phyloP scores from a whole-genome alignment of 2,113 vertebrate genomes.

The Hippoglossus stenolepis region DNA sequence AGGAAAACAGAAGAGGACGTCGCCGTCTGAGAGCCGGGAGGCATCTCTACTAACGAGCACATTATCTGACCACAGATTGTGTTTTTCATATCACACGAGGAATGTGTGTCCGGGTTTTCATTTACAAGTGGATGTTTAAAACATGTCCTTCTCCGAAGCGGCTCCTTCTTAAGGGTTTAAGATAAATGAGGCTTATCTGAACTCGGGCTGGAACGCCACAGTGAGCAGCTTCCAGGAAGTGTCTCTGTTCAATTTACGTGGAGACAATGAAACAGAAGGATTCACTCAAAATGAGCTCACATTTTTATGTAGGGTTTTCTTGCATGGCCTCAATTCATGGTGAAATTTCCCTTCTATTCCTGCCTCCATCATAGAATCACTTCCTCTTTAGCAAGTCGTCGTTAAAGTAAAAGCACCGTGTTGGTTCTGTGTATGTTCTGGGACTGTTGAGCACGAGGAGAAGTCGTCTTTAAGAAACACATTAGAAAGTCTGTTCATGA shows the following conservation, averaged over 20 bases:
- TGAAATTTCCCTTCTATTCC: background rate
- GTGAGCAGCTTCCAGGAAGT: slow-evolving; percentile 21
- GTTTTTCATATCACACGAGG: background rate
- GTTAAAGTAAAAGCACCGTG: too few relatives aligned
- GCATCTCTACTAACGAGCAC: background rate
- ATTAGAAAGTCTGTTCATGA: background rate
- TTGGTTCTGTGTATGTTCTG: too few relatives aligned
- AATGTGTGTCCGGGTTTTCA: background rate
- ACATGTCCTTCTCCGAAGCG: slow-evolving; percentile 13
- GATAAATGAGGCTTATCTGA: slow-evolving; percentile 24
- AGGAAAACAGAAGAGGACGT: too few relatives aligned
- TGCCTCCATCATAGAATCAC: background rate
- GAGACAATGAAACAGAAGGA: background rate
- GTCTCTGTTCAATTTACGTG: too few relatives aligned
- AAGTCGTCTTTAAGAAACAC: too few relatives aligned
- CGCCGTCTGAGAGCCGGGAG: background rate
- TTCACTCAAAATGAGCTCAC: background rate
- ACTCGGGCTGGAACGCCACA: background rate
- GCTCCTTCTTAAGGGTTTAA: slow-evolving; percentile 16
- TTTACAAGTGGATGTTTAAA: slow-evolving; percentile 40
- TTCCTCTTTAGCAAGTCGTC: too few relatives aligned
- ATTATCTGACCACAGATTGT: background rate
- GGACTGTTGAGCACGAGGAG: too few relatives aligned
- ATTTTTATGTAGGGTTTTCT: too few relatives aligned
- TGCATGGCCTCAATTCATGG: background rate